Evolutionary conservation across 1,140 invertebrate genomes (phyloP), one percentile per base, ranked within the genome.

Genomic region (Globodera rostochiensis): DNA sequence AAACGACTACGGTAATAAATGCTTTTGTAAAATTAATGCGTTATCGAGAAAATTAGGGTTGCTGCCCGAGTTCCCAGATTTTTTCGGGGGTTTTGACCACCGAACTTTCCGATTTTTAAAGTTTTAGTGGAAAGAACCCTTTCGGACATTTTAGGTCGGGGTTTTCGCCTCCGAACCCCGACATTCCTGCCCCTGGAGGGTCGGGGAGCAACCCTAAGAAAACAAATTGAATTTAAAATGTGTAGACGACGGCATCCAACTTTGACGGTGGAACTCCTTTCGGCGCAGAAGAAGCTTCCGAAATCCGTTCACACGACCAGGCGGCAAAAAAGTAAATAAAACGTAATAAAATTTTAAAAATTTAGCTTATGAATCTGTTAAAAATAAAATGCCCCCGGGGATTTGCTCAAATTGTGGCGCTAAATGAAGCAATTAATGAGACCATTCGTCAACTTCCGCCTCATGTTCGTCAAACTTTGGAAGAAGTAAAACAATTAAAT

Each of bases 391-490:
- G 69, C 46, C 25, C 69, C 69, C 69, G 69, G 36, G 69, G 69
- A 15, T 71, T 71, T 19, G n/a, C 69, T 3, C 69, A 71, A 47
- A 47, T 36, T 9, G 69, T 71, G n/a, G 69, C 69, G 6, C 36
- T 71, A 7, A 71, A 71, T 47, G 69, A 78, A 19, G 77, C 77
- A 45, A 70, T 78, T 7, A 78, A 78, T 21, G 77, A 60, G 50
- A 78, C 77, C 9, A 70, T 78, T 60, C 66, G 64, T 47, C 21
- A 78, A 78, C 50, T 78, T n/a, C 77, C 77, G 46, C 77, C 77
- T 7, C 77, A 78, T 21, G 36, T 78, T 13, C n/a, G 47, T 11
- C 53, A 69, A 19, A 78, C 69, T 47, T 67, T 78, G 36, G n/a
- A 46, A 49, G 47, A 78, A 46, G 77, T 78, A 45, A n/a, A n/a